These are phyloP conservation scores for Branchinecta lindahli DNA, from an alignment of 1,140 invertebrate species.

Conservation along the genomic window DNA sequence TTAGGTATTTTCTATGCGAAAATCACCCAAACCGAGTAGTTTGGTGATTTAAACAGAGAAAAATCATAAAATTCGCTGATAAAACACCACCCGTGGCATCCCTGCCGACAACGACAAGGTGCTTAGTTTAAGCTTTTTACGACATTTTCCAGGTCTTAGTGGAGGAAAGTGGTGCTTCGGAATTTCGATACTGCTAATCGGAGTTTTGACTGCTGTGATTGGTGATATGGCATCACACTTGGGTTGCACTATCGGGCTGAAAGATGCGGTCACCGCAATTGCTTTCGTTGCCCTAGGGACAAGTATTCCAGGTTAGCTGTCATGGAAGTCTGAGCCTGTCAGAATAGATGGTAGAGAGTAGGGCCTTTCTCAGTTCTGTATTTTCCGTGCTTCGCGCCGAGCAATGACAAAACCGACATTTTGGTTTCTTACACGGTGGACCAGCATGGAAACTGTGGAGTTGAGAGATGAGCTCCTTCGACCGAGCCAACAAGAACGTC, in stretches of 20 bases:
- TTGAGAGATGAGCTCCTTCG: too few relatives aligned
- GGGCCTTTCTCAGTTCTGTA: neutral
- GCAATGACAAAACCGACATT: conserved; percentile 11
- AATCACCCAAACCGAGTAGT: too few relatives aligned
- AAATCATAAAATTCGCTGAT: too few relatives aligned
- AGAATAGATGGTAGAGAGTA: neutral
- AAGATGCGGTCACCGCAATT: conserved; percentile 48
- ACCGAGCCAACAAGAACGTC: too few relatives aligned
- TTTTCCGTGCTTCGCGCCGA: neutral
- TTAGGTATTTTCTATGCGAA: too few relatives aligned
- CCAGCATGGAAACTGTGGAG: too few relatives aligned
- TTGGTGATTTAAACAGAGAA: too few relatives aligned
- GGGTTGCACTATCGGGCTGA: conserved; percentile 48
- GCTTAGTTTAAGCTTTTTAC: too few relatives aligned
- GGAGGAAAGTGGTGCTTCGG: conserved; percentile 47
- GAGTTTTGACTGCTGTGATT: conserved; percentile 46
- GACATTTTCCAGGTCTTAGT: conserved; percentile 26
- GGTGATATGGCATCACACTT: conserved; percentile 48
- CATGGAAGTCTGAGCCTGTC: neutral
- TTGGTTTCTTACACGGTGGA: neutral
- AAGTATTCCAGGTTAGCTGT: conserved; percentile 41
- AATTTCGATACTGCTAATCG: conserved; percentile 43
- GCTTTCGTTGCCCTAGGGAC: conserved; percentile 48
- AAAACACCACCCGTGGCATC: too few relatives aligned
- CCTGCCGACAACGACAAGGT: too few relatives aligned